Evolutionary conservation across 2,797 vertebrate genomes (phyloP), one percentile per base, ranked within the genome.

Genomic region (Coilia nasus): DNA sequence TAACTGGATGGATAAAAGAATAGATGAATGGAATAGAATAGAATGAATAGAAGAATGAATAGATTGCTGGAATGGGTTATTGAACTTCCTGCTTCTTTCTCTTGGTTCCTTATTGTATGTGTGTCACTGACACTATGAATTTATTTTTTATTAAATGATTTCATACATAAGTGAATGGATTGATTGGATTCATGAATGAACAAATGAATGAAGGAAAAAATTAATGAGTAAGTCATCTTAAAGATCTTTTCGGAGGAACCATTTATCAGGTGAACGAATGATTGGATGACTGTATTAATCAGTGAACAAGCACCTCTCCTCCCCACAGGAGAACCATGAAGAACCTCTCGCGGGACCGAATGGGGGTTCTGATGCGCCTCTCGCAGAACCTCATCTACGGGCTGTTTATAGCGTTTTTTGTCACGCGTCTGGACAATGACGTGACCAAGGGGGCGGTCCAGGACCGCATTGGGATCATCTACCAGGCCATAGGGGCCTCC

Each of bases 341-440:
- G 88, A 99, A 99, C 91, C 90, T 98, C 44, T 95, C 95, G 89
- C 95, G 97, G 92, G 96, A 99, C 91, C 96, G 97, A 91, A 96
- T 95, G 90, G 98, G 97, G 0, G 91, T 99, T 57, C 87, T 95
- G 60, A 97, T 98, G 97, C 97, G 98, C 44, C 95, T 99, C 50
- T 94, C 95, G n/a, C 98, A 99, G 95, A 99, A 99, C 88, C 89
- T 99, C 82, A 94, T 99, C 59, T 97, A 97, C 83, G 96, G 96
- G 21, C 91, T 98, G 85, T 98, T 98, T 35, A 31, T 99, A 88
- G 96, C 95, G 31, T 97, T 98, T 90, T 99, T 97, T 86, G 93
- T 99, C 62, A 96, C 96, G 17, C 94, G 92, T 6, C 89, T 99
- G 10, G 95, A 92, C 83, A 83, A 64, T 0, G 95, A 99, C 3